These are phyloP conservation scores for Ormyrus pomaceus DNA, from an alignment of 2,888 invertebrate genomes.

Conservation along the genomic window DNA sequence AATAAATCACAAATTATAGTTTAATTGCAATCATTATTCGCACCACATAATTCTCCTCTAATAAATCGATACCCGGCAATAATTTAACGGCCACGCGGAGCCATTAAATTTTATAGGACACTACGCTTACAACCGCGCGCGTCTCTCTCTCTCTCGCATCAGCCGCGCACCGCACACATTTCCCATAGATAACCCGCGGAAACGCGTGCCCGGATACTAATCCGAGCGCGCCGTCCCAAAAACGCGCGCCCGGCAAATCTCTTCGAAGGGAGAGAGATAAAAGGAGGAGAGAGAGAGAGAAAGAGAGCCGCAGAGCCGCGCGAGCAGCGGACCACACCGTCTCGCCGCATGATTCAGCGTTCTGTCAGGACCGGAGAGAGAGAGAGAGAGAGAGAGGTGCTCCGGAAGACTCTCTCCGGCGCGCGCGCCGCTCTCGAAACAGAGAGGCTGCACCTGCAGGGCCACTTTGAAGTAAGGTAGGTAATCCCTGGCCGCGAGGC, in stretches of 20 bases:
- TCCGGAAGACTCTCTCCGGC: slow-evolving; percentile 28
- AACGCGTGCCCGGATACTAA: not conserved
- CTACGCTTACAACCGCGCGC: not conserved
- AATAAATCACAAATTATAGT: slow-evolving; percentile 27
- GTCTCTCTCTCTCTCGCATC: too few species aligned
- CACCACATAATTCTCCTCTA: slow-evolving; percentile 6
- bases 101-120: slow-evolving; percentile 48
- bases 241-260: not conserved
- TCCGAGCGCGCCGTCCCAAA: slow-evolving; percentile 4
- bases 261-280: not conserved
- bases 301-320: not conserved
- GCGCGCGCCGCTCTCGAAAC: slow-evolving; percentile 59
- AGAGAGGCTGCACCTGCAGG: slow-evolving; percentile 73
- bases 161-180: too few species aligned
- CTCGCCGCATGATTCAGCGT: slow-evolving; percentile 68
- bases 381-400: slow-evolving; percentile 29
- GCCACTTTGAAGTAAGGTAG: slow-evolving; percentile 73
- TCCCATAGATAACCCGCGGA: too few species aligned
- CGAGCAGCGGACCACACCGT: not conserved
- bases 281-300: slow-evolving; percentile 8
- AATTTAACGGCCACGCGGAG: slow-evolving; percentile 39
- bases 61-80: slow-evolving; percentile 40
- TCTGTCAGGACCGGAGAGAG: slow-evolving; percentile 61
- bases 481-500: slow-evolving; percentile 71
- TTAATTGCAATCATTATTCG: slow-evolving; percentile 28